phyloP scores from a whole-genome alignment of 1,140 invertebrate genomes.

The Dreissena polymorpha region DNA sequence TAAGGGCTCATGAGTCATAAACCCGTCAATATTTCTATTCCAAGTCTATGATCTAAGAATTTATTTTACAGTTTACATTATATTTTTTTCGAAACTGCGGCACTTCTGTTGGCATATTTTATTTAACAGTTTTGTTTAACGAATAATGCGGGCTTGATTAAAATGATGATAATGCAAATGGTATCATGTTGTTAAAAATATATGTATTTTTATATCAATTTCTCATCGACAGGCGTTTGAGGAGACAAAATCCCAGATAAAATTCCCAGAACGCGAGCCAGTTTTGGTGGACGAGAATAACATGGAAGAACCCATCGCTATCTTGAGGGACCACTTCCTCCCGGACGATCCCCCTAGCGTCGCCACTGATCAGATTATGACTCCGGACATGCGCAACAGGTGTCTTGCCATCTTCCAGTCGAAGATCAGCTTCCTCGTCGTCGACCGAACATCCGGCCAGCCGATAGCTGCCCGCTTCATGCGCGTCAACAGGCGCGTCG shows the following conservation, averaged over 20 bases:
- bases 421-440: slow-evolving; percentile 10
- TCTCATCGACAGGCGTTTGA: slow-evolving; percentile 14
- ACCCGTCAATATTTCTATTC: no score
- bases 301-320: not conserved
- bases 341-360: not conserved
- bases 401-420: not conserved
- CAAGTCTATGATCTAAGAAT: no score
- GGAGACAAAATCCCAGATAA: slow-evolving; percentile 2
- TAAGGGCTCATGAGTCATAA: no score
- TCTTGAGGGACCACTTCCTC: not conserved
- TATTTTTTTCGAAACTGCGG: no score
- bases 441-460: not conserved
- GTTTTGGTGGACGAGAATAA: not conserved
- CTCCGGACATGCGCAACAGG: not conserved
- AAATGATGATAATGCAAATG: no score
- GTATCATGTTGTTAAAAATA: no score
- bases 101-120: no score
- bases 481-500: not conserved
- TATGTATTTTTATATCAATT: no score
- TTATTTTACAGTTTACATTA: no score
- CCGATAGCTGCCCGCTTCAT: slow-evolving; percentile 6
- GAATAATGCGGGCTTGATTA: no score
- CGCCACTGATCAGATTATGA: not conserved
- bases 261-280: not conserved
- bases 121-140: no score